Conservation (phyloP, 2,797 vertebrate genomes). For the Falco berigora region DNA sequence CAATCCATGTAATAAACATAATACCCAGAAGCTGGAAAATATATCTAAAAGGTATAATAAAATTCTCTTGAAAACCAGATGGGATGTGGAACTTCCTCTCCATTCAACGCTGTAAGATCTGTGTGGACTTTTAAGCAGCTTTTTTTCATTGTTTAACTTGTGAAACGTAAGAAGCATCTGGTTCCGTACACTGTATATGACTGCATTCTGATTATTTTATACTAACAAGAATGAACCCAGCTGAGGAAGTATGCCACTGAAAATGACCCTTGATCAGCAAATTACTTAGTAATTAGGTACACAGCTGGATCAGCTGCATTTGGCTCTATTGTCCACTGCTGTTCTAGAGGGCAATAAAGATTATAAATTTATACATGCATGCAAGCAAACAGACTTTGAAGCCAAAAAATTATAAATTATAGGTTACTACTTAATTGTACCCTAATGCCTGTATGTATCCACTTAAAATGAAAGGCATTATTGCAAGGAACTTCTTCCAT, state of each 20-base stretch:
- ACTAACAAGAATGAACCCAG: neutral
- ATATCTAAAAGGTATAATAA: neutral
- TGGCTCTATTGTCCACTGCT: neutral
- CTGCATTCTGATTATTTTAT: neutral
- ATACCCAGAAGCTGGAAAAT: conserved; percentile 4
- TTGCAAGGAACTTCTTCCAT: neutral
- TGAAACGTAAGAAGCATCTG: neutral
- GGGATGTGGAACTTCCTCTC: neutral
- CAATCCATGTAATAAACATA: conserved; percentile 17
- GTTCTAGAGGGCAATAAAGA: neutral
- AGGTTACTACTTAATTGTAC: neutral
- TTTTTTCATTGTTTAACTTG: neutral
- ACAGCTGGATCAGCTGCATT: neutral
- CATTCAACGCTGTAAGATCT: neutral
- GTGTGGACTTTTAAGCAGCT: neutral
- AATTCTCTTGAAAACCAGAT: conserved; percentile 19
- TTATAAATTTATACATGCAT: neutral
- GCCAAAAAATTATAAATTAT: neutral
- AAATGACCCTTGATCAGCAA: neutral
- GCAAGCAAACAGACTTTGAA: neutral
- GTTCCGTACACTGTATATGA: neutral
- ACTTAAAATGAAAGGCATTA: neutral
- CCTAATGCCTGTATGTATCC: neutral
- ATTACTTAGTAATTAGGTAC: neutral
- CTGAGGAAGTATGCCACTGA: neutral